These are phyloP conservation scores for Dermochelys coriacea DNA, from an alignment of 2,797 vertebrate genomes.

Conservation along the genomic window DNA sequence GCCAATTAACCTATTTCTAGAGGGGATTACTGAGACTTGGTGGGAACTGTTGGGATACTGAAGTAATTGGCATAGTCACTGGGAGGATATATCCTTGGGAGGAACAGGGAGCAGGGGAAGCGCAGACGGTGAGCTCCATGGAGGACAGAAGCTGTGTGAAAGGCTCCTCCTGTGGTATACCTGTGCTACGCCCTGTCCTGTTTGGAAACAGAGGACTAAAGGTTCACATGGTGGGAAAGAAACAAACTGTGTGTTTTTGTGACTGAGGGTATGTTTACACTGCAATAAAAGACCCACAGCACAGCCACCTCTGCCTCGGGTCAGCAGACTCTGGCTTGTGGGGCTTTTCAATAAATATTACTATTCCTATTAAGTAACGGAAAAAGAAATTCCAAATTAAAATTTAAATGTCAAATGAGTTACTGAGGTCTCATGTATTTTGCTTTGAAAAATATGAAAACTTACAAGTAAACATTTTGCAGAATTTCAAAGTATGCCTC, in stretches of 20 bases:
- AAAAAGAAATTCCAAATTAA: neutral
- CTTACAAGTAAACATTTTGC: slow-evolving; percentile 37
- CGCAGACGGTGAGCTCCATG: neutral
- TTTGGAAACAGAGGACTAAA: neutral
- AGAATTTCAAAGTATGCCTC: slow-evolving; percentile 8
- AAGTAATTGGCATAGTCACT: neutral
- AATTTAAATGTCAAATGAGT: neutral
- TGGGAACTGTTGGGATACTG: neutral
- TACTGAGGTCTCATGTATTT: neutral
- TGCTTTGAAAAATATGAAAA: slow-evolving; percentile 29
- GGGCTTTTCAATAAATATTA: neutral
- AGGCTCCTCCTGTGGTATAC: neutral
- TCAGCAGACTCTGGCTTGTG: neutral
- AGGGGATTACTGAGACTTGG: neutral
- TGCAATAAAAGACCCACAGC: neutral
- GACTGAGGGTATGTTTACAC: neutral
- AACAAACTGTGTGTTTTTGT: neutral
- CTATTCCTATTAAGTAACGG: neutral
- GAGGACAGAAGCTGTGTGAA: neutral
- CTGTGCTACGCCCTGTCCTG: neutral
- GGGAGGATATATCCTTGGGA: neutral
- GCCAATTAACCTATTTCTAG: neutral
- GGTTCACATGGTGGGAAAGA: neutral
- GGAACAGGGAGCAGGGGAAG: neutral
- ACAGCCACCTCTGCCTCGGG: neutral